These are phyloP conservation scores for Asarcornis scutulata DNA, from an alignment of 2,113 vertebrate species.

Conservation along the genomic window DNA sequence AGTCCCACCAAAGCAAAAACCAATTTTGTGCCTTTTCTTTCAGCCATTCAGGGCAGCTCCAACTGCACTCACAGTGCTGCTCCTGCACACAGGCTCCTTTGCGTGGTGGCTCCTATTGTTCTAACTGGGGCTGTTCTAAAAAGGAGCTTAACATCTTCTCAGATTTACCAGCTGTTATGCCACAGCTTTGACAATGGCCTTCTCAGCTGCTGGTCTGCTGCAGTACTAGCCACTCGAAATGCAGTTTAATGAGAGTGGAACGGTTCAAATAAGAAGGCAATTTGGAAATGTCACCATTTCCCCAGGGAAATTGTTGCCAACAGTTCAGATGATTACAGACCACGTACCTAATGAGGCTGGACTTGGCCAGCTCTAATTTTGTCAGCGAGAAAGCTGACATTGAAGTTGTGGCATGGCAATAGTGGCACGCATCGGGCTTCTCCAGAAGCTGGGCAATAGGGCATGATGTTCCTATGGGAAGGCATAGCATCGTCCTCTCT, in stretches of 20 bases:
- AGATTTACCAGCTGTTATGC: not conserved
- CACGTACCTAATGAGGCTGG: accelerated
- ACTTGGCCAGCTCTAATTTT: not conserved
- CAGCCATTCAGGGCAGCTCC: not conserved
- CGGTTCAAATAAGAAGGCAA: not conserved
- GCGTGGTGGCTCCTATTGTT: not conserved
- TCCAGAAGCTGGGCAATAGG: not conserved
- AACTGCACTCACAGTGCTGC: accelerated
- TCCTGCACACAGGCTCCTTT: not conserved
- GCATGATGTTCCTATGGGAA: accelerated
- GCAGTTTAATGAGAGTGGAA: not conserved
- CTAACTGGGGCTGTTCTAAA: not conserved
- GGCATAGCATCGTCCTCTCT: not conserved
- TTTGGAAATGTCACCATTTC: not conserved
- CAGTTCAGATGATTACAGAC: not conserved
- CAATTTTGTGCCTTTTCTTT: not conserved
- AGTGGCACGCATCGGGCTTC: not conserved
- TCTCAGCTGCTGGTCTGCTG: not conserved
- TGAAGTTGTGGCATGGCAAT: not conserved
- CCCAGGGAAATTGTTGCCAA: not conserved
- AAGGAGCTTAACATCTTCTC: not conserved
- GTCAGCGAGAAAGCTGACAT: accelerated
- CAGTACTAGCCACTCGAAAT: not conserved
- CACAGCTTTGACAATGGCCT: not conserved
- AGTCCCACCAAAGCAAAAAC: not conserved